Base-by-base conservation (phyloP, 1,140 invertebrate genomes). In the Melipona quadrifasciata region DNA sequence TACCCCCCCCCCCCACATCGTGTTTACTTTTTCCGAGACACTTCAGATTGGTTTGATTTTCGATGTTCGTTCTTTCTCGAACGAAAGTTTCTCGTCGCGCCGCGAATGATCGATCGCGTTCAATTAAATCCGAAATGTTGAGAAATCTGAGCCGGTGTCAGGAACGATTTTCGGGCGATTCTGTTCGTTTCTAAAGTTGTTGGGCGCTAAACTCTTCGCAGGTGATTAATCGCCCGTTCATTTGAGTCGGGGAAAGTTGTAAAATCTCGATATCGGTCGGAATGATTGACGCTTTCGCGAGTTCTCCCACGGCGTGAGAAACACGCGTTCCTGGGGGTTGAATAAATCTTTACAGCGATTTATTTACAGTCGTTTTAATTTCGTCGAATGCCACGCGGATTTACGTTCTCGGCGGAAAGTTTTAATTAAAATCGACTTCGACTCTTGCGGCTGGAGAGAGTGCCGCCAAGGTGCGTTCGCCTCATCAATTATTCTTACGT, bases 371-470 rank as follows among this genome's bases (percentile, higher is more conserved):
- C 68, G 53, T 21, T 72, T 72, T 71, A 80, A 55, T 71, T 34
- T 72, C 34, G 31, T 8, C 55, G 53, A 72, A 31, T 58, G 67
- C 55, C 55, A 34, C 24, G 16, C 55, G 47, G 68, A 80, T 80
- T 80, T 80, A 80, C 68, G 68, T 53, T 61, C 68, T 51, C n/a
- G 65, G 11, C 31, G 55, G 68, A 72, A 80, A 80, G 79, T 80
- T 80, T 80, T 80, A 80, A 80, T 80, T 80, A 80, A 80, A 80
- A 80, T 72, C 57, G 53, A 53, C 24, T 6, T 47, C 53, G 12
- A 55, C 31, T 58, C 24, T 65, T 47, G 39, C 39, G 39, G 39
- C 39, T 10, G 39, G 6, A 8, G 39, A 6, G 39, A 47, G 39
- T 47, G 39, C 6, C 39, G 39, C 39, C 39, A 47, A 47, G 21